Conservation (phyloP, 2,797 vertebrate genomes). For the Microcaecilia unicolor region DNA sequence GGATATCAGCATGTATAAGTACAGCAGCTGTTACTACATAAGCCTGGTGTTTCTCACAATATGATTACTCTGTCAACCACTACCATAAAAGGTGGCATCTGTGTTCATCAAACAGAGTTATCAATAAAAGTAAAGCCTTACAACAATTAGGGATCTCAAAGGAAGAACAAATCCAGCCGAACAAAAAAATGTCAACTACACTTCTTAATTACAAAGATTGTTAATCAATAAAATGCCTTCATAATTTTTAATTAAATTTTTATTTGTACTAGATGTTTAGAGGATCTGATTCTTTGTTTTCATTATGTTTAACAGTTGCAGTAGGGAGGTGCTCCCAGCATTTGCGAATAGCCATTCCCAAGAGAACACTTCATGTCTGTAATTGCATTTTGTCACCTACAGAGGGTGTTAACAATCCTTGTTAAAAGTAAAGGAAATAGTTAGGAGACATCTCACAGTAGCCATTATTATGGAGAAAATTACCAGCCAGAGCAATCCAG, state of each 20-base stretch:
- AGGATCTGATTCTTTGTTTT: constrained; percentile 62
- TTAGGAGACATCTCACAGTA: constrained; percentile 76
- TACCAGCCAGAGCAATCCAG: constrained; percentile 91
- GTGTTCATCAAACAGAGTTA: constrained; percentile 91
- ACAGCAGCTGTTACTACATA: constrained; percentile 92
- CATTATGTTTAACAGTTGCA: constrained; percentile 61
- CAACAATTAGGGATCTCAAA: constrained; percentile 83
- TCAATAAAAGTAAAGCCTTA: constrained; percentile 80
- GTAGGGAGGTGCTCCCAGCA: constrained; percentile 65
- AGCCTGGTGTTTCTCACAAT: constrained; percentile 84
- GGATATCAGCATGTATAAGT: constrained; percentile 71
- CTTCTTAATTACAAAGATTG: constrained; percentile 81
- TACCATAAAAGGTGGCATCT: constrained; percentile 78
- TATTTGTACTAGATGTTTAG: constrained; percentile 72
- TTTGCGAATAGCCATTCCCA: constrained; percentile 69
- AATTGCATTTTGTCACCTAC: constrained; percentile 98
- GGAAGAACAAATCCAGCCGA: constrained; percentile 70
- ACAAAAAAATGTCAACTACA: constrained; percentile 57
- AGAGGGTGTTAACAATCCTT: constrained; percentile 98
- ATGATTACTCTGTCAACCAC: constrained; percentile 95
- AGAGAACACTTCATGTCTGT: constrained; percentile 78
- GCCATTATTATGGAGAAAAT: constrained; percentile 94
- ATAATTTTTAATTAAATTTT: constrained; percentile 87
- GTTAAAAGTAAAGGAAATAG: constrained; percentile 75
- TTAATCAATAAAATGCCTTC: constrained; percentile 86